Conservation (phyloP, 2,113 vertebrate genomes). For the Oenanthe oenanthe region DNA sequence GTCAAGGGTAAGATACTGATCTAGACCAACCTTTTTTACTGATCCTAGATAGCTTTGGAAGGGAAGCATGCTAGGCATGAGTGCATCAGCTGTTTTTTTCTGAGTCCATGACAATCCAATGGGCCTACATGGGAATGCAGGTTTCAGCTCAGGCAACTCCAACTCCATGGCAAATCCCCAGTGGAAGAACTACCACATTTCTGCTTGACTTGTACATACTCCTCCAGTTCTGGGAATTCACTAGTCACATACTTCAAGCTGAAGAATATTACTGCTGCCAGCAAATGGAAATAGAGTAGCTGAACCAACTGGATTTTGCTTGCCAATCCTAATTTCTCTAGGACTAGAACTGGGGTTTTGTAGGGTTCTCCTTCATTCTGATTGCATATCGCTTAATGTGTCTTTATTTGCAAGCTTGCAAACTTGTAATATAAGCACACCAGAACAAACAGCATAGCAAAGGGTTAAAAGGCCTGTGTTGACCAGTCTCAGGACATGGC, state of each 20-base stretch:
- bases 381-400: background rate
- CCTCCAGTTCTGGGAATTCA: background rate
- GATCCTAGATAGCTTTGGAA: background rate
- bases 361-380: background rate
- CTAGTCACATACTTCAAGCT: background rate
- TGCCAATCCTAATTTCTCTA: background rate
- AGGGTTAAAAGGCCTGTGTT: background rate
- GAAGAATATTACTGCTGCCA: background rate
- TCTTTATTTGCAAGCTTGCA: background rate
- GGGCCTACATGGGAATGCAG: background rate
- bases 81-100: background rate
- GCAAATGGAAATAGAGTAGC: background rate
- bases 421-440: background rate
- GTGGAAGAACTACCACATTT: background rate
- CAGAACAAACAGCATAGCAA: background rate
- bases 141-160: background rate
- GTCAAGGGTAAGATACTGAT: background rate
- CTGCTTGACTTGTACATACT: background rate
- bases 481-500: background rate
- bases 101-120: background rate
- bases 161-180: background rate
- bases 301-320: background rate
- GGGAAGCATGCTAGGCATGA: background rate
- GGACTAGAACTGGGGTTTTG: background rate
- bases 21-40: background rate